phyloP scores from a whole-genome alignment of 2,113 vertebrate species.

The Eleginops maclovinus region DNA sequence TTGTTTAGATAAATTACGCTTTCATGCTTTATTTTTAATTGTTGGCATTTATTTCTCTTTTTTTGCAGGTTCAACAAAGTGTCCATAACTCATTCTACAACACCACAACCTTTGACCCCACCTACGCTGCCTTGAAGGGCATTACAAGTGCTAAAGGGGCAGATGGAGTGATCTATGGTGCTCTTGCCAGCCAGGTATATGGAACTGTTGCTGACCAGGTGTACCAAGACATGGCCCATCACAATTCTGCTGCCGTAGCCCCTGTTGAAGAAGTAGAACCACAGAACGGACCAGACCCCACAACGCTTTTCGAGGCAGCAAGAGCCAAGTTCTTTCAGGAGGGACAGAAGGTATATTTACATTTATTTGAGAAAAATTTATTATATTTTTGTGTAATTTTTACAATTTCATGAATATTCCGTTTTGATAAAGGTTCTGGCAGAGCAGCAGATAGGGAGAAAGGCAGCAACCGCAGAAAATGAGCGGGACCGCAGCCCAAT shows the following conservation, averaged over 20 bases:
- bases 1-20: not conserved
- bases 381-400: not conserved
- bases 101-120: constrained; percentile 86
- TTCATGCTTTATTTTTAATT: not conserved
- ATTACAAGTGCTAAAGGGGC: constrained; percentile 80
- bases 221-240: constrained; percentile 74
- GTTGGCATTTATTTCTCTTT: not conserved
- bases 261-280: constrained; percentile 60
- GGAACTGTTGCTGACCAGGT: constrained; percentile 86
- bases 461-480: constrained; percentile 60
- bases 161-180: constrained; percentile 86
- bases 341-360: constrained; percentile 79
- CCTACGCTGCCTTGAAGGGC: constrained; percentile 85
- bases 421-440: constrained; percentile 76
- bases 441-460: constrained; percentile 83
- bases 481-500: constrained; percentile 85
- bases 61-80: constrained; percentile 83
- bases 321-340: constrained; percentile 86
- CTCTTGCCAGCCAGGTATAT: constrained; percentile 88
- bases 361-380: not conserved
- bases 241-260: constrained; percentile 11
- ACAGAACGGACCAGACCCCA: constrained; percentile 75
- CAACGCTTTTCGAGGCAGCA: constrained; percentile 85
- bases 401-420: not conserved
- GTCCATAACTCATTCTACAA: constrained; percentile 88